These are phyloP conservation scores for Phania funesta DNA, from an alignment of 2,888 invertebrate genomes.

Conservation along the genomic window DNA sequence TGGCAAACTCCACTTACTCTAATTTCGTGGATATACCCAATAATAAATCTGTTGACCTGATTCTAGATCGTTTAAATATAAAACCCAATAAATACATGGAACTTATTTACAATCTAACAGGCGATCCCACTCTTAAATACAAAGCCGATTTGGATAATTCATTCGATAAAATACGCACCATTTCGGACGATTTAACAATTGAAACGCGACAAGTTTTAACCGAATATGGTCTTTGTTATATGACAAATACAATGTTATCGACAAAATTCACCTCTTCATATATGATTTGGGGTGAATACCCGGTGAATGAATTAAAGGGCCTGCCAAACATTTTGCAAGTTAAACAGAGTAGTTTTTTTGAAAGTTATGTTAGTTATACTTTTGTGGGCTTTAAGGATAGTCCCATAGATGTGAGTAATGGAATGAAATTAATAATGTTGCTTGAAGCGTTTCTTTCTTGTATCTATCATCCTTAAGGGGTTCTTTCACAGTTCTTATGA, in stretches of 20 bases:
- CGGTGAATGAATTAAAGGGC: conserved; percentile 59
- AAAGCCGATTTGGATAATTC: conserved; percentile 58
- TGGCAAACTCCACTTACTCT: conserved; percentile 78
- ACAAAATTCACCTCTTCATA: conserved; percentile 73
- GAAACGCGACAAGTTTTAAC: conserved; percentile 76
- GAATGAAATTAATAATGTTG: too few relatives aligned
- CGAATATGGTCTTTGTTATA: conserved; percentile 78
- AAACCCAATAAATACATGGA: conserved; percentile 76
- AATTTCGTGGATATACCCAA: conserved; percentile 77
- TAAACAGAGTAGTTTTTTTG: conserved; percentile 72
- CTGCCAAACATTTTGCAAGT: conserved; percentile 11
- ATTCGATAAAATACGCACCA: conserved; percentile 70
- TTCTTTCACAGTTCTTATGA: conserved; percentile 78
- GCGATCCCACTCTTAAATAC: conserved; percentile 68
- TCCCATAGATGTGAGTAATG: conserved; percentile 71
- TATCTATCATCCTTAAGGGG: conserved; percentile 67
- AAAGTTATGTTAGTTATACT: conserved; percentile 73
- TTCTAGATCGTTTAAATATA: conserved; percentile 71
- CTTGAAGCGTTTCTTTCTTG: neutral
- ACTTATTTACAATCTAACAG: conserved; percentile 77
- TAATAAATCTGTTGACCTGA: conserved; percentile 71
- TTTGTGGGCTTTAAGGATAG: conserved; percentile 73
- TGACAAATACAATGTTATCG: conserved; percentile 73
- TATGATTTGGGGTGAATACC: conserved; percentile 72
- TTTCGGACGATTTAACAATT: conserved; percentile 70